A percentile compares a stretch with the other conserved stretches of the same genome.
phyloP scores from a whole-genome alignment of 2,113 vertebrate species.

The Equus przewalskii region DNA sequence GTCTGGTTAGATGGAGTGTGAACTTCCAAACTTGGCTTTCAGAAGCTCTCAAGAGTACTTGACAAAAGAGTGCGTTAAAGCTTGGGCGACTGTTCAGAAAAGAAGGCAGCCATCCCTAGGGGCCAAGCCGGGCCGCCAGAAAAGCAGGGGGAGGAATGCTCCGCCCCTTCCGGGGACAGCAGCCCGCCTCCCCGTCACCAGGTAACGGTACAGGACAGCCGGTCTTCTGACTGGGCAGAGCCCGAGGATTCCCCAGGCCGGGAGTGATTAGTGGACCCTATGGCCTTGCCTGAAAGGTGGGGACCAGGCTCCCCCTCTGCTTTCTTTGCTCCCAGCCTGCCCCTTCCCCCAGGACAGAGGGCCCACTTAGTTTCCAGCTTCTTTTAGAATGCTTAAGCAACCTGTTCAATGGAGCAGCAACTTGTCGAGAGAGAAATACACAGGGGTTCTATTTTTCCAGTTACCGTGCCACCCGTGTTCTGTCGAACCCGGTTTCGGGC shows the following conservation, averaged over 20 bases:
- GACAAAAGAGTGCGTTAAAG: not conserved
- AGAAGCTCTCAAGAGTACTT: not conserved
- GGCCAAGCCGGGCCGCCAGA: not conserved
- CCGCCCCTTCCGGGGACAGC: accelerated
- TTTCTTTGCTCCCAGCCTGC: not conserved
- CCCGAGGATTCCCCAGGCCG: not conserved
- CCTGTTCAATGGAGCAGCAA: not conserved
- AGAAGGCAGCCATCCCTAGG: not conserved
- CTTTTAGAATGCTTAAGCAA: not conserved
- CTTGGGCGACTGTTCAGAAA: not conserved
- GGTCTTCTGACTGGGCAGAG: not conserved
- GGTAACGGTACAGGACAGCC: not conserved
- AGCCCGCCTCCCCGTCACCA: not conserved
- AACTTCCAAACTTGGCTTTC: not conserved
- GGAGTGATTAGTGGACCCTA: not conserved
- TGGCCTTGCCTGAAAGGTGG: not conserved
- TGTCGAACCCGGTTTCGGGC: not conserved
- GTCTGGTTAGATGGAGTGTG: not conserved
- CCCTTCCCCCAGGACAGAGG: not conserved
- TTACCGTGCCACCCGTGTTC: not conserved
- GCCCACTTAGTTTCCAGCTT: not conserved
- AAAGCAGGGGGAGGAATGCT: not conserved
- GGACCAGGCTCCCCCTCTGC: not conserved
- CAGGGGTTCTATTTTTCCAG: not conserved
- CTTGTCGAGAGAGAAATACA: not conserved